Percentiles rank a stretch among this genome's conserved stretches.
These are phyloP conservation scores for Sphaerodactylus townsendi DNA, from an alignment of 2,113 vertebrate species.

Conservation along the genomic window DNA sequence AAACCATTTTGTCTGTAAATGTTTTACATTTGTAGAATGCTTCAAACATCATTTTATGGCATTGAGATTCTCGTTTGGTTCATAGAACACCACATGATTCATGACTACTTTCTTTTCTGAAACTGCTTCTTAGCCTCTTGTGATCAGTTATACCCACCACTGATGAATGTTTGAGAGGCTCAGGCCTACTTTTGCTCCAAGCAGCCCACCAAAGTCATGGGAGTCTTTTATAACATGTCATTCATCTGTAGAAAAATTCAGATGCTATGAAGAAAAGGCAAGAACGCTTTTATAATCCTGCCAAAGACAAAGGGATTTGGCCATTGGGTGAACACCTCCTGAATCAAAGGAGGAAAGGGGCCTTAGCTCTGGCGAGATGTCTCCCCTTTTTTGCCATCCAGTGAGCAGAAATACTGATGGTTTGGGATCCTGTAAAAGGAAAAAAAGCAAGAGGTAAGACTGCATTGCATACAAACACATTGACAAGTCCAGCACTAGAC, in stretches of 20 bases:
- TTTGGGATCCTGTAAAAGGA: slow-evolving; percentile 52
- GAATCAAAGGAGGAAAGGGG: slow-evolving; percentile 41
- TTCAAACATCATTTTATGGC: background rate
- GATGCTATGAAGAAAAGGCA: slow-evolving; percentile 7
- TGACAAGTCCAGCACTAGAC: background rate
- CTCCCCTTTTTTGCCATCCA: slow-evolving; percentile 19
- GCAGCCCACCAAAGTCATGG: background rate
- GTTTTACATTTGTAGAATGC: background rate
- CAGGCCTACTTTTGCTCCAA: background rate
- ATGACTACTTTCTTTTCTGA: background rate
- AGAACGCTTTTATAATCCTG: slow-evolving; percentile 14
- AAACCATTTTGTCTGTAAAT: background rate
- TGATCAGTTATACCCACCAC: background rate
- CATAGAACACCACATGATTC: background rate
- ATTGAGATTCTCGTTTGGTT: background rate
- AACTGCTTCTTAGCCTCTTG: background rate
- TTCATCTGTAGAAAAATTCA: background rate
- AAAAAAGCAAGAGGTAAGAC: background rate
- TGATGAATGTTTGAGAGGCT: background rate
- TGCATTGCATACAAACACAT: background rate
- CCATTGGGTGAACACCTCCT: background rate
- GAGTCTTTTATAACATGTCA: background rate
- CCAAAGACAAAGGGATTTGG: background rate
- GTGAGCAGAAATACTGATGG: slow-evolving; percentile 47
- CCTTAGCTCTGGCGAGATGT: slow-evolving; percentile 11